Conservation (phyloP, 1,140 invertebrate species). For the Diploscapter pachys region DNA sequence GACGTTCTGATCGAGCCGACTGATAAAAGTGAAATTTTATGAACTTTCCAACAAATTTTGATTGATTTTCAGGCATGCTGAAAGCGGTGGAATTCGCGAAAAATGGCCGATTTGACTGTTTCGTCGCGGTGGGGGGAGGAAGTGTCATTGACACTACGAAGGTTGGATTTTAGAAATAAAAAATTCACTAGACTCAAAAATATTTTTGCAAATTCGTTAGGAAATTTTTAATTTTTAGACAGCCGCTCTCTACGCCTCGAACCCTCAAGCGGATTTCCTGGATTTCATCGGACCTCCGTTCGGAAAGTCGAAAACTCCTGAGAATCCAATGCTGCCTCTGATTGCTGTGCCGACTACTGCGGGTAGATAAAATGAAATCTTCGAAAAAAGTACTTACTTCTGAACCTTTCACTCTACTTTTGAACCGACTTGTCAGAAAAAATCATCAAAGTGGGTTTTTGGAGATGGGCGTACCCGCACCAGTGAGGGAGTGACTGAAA, state of each 20-base stretch:
- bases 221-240: conserved; percentile 59
- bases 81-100: conserved; percentile 75
- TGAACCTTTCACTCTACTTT: no score
- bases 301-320: conserved; percentile 75
- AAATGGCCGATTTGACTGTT: conserved; percentile 72
- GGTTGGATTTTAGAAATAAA: conserved; percentile 21
- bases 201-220: no score
- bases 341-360: conserved; percentile 88
- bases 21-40: conserved; percentile 64
- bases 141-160: conserved; percentile 88
- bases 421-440: no score
- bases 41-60: no score
- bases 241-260: conserved; percentile 77
- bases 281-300: conserved; percentile 86
- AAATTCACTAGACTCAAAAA: no score
- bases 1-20: conserved; percentile 80
- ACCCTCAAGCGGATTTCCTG: conserved; percentile 77
- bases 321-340: conserved; percentile 74
- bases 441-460: no score
- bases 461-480: no score
- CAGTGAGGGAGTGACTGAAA: no score
- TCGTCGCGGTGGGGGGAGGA: conserved; percentile 82
- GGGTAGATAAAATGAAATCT: conserved; percentile 50
- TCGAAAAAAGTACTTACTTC: no score
- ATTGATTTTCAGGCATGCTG: conserved; percentile 65